phyloP scores from a whole-genome alignment of 2,888 invertebrate genomes.

The Pheosia gnoma region DNA sequence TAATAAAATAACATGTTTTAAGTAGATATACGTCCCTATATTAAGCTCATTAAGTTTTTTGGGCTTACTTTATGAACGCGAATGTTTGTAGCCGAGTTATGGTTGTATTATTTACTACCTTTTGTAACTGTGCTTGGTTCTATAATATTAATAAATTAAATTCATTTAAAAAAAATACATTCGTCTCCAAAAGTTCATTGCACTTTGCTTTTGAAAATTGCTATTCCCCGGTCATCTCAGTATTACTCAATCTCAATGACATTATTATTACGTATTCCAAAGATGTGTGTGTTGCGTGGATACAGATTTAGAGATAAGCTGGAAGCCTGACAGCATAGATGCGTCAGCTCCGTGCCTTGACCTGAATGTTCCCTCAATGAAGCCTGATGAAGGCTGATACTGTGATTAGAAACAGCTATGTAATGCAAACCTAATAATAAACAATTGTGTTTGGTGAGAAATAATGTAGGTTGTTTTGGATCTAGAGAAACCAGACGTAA shows the following conservation, averaged over 20 bases:
- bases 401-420: constrained; percentile 23
- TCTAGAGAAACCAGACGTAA: no score
- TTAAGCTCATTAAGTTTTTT: no score
- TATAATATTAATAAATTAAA: no score
- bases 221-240: not conserved
- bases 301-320: constrained; percentile 36
- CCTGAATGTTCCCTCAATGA: constrained; percentile 14
- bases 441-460: no score
- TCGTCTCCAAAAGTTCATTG: not conserved
- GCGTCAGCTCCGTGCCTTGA: constrained; percentile 5
- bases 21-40: not conserved
- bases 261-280: constrained; percentile 8
- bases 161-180: not conserved
- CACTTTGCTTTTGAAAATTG: not conserved
- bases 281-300: constrained; percentile 21
- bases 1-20: not conserved
- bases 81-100: no score
- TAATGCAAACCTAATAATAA: not conserved
- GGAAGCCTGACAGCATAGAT: constrained; percentile 26
- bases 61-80: no score
- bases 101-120: no score
- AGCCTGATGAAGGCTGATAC: constrained; percentile 31
- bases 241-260: constrained; percentile 2
- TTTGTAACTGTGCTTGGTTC: no score
- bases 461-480: no score